Evolutionary conservation across 2,113 vertebrate species (phyloP).

Genomic region (Corvus moneduloides): DNA sequence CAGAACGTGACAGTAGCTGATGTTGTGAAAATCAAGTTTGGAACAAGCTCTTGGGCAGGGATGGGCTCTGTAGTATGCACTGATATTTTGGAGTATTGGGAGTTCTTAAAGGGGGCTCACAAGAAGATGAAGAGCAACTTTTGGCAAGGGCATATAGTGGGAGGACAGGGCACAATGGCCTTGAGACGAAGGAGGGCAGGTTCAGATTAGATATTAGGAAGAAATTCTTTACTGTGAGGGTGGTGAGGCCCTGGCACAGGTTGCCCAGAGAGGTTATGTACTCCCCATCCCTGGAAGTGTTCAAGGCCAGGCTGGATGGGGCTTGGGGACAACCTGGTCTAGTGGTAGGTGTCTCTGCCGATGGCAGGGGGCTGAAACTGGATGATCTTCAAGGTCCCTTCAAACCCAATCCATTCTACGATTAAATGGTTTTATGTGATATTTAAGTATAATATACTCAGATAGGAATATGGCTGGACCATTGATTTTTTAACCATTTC

Average conservation of each 20-base stretch:
- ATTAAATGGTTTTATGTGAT: background rate
- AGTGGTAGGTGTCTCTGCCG: background rate
- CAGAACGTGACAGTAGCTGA: background rate
- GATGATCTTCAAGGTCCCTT: background rate
- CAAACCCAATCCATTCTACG: background rate
- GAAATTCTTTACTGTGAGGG: background rate
- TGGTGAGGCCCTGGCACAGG: background rate
- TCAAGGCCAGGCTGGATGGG: background rate
- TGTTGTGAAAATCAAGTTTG: background rate
- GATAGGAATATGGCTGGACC: background rate
- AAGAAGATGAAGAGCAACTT: background rate
- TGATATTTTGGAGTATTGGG: background rate
- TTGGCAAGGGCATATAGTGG: background rate
- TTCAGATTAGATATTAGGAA: background rate
- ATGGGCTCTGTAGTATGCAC: background rate
- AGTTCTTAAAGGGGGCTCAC: background rate
- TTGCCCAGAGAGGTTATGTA: background rate
- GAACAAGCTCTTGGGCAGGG: background rate
- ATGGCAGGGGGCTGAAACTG: background rate
- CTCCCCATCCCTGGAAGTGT: background rate
- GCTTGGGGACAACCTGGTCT: fast-evolving
- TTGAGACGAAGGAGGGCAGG: background rate
- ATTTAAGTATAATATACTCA: background rate
- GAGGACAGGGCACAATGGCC: background rate
- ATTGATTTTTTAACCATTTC: background rate